phyloP scores from a whole-genome alignment of 2,113 vertebrate genomes.

The Hemichromis elongatus region DNA sequence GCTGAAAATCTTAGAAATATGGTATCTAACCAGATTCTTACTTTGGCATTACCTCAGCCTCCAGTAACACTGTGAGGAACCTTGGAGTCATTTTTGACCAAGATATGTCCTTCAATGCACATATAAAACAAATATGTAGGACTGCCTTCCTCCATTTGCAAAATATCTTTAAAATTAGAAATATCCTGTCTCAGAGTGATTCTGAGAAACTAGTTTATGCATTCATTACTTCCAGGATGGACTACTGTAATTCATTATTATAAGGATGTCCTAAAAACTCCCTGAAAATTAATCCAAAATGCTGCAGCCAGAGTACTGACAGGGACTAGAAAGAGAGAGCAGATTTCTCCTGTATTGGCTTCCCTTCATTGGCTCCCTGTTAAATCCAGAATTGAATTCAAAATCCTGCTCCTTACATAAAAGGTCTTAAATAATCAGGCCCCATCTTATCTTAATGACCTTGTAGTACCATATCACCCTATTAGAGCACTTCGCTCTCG shows the following conservation, averaged over 20 bases:
- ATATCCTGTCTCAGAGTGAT: accelerated
- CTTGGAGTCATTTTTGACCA: background rate
- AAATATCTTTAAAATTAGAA: background rate
- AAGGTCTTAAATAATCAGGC: accelerated
- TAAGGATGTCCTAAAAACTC: background rate
- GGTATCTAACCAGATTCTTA: background rate
- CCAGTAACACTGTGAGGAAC: background rate
- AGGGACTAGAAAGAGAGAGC: background rate
- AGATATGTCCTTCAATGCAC: accelerated
- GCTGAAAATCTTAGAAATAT: background rate
- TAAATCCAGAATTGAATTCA: background rate
- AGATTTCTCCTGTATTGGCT: accelerated
- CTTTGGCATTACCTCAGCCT: background rate
- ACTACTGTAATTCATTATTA: accelerated
- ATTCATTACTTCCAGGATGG: background rate
- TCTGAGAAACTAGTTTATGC: background rate
- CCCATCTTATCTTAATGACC: background rate
- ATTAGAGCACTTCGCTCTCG: background rate
- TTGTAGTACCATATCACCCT: accelerated
- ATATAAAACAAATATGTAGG: background rate
- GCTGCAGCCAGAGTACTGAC: background rate
- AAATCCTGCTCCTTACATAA: background rate
- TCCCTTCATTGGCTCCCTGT: accelerated
- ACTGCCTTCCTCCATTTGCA: accelerated
- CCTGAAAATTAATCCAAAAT: accelerated